A percentile compares a stretch with the other conserved stretches of the same genome.
These are phyloP conservation scores for Amphimallon solstitiale DNA, from an alignment of 2,888 invertebrate genomes.

Conservation along the genomic window DNA sequence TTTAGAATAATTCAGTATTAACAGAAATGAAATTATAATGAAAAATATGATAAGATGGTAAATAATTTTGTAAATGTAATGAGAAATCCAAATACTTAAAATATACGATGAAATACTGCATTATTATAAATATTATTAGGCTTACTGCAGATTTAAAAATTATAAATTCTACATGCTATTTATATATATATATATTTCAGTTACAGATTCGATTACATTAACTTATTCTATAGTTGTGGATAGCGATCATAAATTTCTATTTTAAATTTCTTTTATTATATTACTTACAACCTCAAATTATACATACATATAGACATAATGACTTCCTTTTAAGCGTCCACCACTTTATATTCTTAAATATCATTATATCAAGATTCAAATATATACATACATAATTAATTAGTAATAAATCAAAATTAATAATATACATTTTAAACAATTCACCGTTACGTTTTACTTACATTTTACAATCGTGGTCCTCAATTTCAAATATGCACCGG, in stretches of 20 bases:
- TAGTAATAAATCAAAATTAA: no score
- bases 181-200: conserved; percentile 6
- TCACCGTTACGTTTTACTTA: neutral
- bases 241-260: conserved; percentile 32
- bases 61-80: no score
- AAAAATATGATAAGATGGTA: no score
- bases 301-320: neutral
- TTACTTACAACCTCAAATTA: neutral
- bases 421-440: no score
- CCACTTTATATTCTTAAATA: neutral
- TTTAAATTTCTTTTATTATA: conserved; percentile 29
- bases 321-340: neutral
- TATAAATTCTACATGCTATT: neutral
- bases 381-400: no score
- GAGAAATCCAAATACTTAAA: no score
- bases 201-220: conserved; percentile 31
- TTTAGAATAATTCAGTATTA: no score
- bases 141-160: no score
- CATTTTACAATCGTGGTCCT: conserved; percentile 24
- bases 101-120: no score
- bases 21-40: no score
- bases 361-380: no score
- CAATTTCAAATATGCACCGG: conserved; percentile 14
- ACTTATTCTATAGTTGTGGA: conserved; percentile 25
- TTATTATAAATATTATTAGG: no score